Base-by-base conservation (phyloP, 2,113 vertebrate genomes). In the Gymnogyps californianus region DNA sequence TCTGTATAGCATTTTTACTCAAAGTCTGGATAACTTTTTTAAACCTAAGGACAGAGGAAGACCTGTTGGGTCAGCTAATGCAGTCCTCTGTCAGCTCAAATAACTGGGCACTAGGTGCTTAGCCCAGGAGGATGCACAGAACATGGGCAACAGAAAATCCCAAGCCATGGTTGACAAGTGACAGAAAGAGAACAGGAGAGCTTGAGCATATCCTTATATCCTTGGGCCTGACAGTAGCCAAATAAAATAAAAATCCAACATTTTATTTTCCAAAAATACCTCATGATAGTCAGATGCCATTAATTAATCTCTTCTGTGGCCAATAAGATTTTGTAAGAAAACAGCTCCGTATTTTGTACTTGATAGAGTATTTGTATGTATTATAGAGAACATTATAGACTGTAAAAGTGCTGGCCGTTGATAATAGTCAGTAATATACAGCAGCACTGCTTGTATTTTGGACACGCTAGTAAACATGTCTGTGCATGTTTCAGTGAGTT, bases 401-500 rank as follows among this genome's bases (percentile, higher is more conserved):
- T 78, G 21, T 31, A 64, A n/a, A 79, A 87, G 7, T 64, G 42
- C 57, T 92, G 85, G 28, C 18, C 42, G 42, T 57, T 72, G 57
- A 28, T 70, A 31, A 28, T 38, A 71, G 32, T 36, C 32, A 57
- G 16, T 62, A 61, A 72, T 49, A 42, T 3, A 49, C 13, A 66
- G 38, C 57, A 72, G 44, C 49, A 40, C 24, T 87, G 47, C 16
- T 58, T 67, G 29, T 55, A 11, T 79, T 94, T 79, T 62, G 75
- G 44, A 32, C 29, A 26, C 21, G 12, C 11, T 21, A 57, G 5
- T 83, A 42, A 95, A 82, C 8, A 8, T 24, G 6, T 34, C 24
- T 80, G 7, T 74, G 31, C 34, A 18, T 93, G 58, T 97, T 96
- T 77, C 93, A 98, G 98, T 98, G 98, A 98, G 98, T 95, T 96